Base-by-base conservation (phyloP, 1,140 invertebrate genomes). In the Chelonus insularis region DNA sequence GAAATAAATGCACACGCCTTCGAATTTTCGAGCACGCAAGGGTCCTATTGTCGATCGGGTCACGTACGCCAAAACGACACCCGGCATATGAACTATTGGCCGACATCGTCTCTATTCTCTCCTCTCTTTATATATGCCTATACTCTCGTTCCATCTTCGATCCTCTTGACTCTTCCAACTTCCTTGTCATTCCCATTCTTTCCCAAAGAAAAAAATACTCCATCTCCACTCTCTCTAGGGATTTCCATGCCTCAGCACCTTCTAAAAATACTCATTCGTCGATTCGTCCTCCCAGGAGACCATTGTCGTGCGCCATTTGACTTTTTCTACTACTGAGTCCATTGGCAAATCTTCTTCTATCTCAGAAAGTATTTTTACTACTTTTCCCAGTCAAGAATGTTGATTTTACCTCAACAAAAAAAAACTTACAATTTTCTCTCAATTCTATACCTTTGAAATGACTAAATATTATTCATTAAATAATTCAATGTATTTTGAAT, bases 11-110 rank as follows among this genome's bases (percentile, higher is more conserved):
- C 67, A 65, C 68, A 64, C 65, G 66, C 60, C 68, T 68, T 61
- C 61, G 57, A 68, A 69, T 72, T 72, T 70, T 71, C 65, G 62
- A 71, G 62, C 59, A 61, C 56, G 34, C 47, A 52, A 64, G 64
- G 54, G 59, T 59, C 25, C 62, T 60, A 66, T 74, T 69, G 67
- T 68, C 61, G 71, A 59, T 62, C 64, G 52, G 57, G 66, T 66
- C 72, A 72, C 72, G 70, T 70, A 66, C 54, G 37, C 34, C 39
- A 4, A 47, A 52, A 62, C 64, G 71, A 72, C 70, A 72, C 63
- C 68, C 68, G 64, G 67, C 63, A 69, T 69, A 72, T 66, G 63
- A 73, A 73, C 71, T 72, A 73, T 73, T 72, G 66, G 65, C 64
- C 65, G 63, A 67, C 67, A 72, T 72, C 63, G 65, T 68, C 63